Evolutionary conservation across 2,113 vertebrate genomes (phyloP), one percentile per base, ranked within the genome.

Genomic region (Proterorhinus semilunaris): DNA sequence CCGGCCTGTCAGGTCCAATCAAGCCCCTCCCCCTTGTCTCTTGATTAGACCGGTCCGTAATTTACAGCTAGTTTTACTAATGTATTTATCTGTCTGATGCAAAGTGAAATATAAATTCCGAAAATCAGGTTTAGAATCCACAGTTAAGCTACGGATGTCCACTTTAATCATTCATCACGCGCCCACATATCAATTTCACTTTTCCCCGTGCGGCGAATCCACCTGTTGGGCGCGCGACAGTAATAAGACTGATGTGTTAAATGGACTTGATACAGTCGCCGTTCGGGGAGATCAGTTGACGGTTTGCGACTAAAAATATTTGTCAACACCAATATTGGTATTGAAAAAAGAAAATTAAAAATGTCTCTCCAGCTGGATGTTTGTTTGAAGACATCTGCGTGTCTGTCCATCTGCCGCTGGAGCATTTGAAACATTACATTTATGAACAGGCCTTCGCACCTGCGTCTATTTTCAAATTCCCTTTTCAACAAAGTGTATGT

Each of bases 161-260:
- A 36, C 27, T 36, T 36, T 36, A 36, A 36, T 36, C 27, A 36
- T 3, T 36, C 27, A 36, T 36, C 27, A 3, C 27, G 27, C 27
- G 27, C 27, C 27, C 27, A 36, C 27, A 36, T 36, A 65, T 79
- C 68, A 15, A 51, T 62, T 51, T 68, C 44, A 62, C 75, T 65
- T 51, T 17, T 5, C 4, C 27, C 78, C 71, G 63, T 78, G 58
- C 69, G 81, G 78, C 83, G 59, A 80, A 53, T 7, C 6, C 64
- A 62, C 42, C 64, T 55, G 53, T 68, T 84, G 74, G 76, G 74
- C 76, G 85, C 76, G 85, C 72, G 85, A 72, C 63, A 65, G 75
- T 68, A 78, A 81, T 65, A 75, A 78, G 74, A 50, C 62, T 70
- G 66, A 72, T 70, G 66, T 17, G 57, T 71, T 79, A 79, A 57